A percentile compares a stretch with the other conserved stretches of the same genome.
phyloP scores from a whole-genome alignment of 2,797 vertebrate species.

The Otus scops region DNA sequence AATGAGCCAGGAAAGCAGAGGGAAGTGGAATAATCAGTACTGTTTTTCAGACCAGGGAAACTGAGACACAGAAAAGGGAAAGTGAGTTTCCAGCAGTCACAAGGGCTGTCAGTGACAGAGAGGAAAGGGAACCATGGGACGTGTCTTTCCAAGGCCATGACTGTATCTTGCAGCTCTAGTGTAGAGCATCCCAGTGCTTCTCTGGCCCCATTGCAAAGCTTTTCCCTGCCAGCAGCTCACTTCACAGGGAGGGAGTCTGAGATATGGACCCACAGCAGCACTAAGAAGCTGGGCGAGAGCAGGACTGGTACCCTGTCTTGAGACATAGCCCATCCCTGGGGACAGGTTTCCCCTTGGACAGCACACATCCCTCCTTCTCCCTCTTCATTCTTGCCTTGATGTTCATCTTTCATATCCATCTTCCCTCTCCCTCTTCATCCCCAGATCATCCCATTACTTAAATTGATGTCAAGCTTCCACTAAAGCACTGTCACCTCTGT shows the following conservation, averaged over 20 bases:
- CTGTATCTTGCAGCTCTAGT: neutral
- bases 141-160: neutral
- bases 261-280: neutral
- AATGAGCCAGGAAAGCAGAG: neutral
- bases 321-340: neutral
- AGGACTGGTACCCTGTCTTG: neutral
- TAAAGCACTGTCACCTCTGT: constrained; percentile 10
- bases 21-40: neutral
- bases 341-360: neutral
- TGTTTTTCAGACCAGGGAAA: neutral
- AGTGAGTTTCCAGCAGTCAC: neutral
- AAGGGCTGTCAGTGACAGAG: neutral
- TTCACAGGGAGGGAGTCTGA: neutral
- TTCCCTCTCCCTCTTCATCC: neutral
- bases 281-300: neutral
- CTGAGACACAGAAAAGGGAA: neutral
- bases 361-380: neutral
- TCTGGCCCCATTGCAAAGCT: neutral
- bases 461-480: neutral
- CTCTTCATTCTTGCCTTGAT: neutral
- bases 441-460: constrained; percentile 1
- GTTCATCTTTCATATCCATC: neutral
- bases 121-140: neutral
- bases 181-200: neutral
- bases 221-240: neutral